Percentiles rank a stretch among this genome's conserved stretches.
Evolutionary conservation across 2,113 vertebrate genomes (phyloP).

Genomic region (Perca flavescens): DNA sequence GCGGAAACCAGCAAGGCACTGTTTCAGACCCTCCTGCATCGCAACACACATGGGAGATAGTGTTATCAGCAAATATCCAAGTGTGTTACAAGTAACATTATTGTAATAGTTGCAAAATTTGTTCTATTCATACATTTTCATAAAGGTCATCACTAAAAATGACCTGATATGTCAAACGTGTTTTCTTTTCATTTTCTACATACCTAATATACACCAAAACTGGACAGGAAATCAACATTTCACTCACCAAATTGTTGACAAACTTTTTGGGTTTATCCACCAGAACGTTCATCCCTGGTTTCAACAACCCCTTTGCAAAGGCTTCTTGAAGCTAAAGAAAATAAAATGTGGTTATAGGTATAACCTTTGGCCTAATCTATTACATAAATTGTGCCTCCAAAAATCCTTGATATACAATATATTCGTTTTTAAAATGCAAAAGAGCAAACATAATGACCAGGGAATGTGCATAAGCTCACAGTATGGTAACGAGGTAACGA

Average conservation of each 20-base stretch:
- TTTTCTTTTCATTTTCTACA: neutral
- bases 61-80: neutral
- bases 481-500: neutral
- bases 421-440: neutral
- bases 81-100: neutral
- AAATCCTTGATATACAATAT: neutral
- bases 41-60: neutral
- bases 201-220: accelerated
- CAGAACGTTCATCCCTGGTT: slow-evolving; percentile 92
- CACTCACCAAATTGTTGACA: slow-evolving; percentile 90
- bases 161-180: neutral
- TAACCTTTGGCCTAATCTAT: too few species aligned
- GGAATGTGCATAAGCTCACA: neutral
- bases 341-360: neutral
- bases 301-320: slow-evolving; percentile 88
- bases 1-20: slow-evolving; percentile 88
- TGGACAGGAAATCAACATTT: neutral
- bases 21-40: slow-evolving; percentile 89
- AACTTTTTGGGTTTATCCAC: slow-evolving; percentile 84
- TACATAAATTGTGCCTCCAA: neutral
- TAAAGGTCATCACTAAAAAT: neutral
- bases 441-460: neutral
- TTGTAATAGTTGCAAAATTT: neutral
- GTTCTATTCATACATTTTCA: neutral
- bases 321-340: slow-evolving; percentile 91